A percentile compares a stretch with the other conserved stretches of the same genome.
These are phyloP conservation scores for Seriola quinqueradiata DNA, from an alignment of 2,113 vertebrate species.

Conservation along the genomic window DNA sequence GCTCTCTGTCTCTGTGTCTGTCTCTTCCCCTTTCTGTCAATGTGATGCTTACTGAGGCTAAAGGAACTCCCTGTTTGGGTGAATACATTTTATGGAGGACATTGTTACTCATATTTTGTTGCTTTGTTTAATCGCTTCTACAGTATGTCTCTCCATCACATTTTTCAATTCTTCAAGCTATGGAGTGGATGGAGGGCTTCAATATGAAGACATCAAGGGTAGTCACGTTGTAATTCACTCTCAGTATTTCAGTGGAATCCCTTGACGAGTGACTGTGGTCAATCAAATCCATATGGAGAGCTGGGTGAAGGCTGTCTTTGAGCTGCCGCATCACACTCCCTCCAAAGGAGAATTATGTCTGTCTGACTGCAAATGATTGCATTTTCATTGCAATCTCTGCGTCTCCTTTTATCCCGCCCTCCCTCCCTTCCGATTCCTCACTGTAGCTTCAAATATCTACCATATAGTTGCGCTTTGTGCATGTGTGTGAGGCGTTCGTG, in stretches of 20 bases:
- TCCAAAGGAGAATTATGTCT: conserved; percentile 75
- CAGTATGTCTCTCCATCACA: conserved; percentile 30
- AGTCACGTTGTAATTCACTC: conserved; percentile 66
- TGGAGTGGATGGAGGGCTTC: conserved; percentile 37
- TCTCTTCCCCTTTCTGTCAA: conserved; percentile 13
- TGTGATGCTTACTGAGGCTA: conserved; percentile 2
- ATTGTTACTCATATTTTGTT: conserved; percentile 34
- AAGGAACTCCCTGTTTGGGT: background rate
- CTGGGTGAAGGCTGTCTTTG: conserved; percentile 66
- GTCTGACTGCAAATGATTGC: conserved; percentile 78
- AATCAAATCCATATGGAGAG: conserved; percentile 76
- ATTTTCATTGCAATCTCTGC: conserved; percentile 76
- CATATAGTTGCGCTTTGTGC: conserved; percentile 51
- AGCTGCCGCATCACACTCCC: conserved; percentile 58
- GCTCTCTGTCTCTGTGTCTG: background rate
- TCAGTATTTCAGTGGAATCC: conserved; percentile 70
- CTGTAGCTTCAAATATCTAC: conserved; percentile 72
- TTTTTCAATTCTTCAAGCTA: conserved; percentile 50
- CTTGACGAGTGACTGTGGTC: conserved; percentile 73
- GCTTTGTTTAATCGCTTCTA: conserved; percentile 32
- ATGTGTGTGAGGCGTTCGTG: conserved; percentile 26
- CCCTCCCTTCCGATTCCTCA: conserved; percentile 53
- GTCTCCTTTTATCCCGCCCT: conserved; percentile 70
- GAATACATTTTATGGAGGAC: conserved; percentile 37
- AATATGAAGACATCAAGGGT: conserved; percentile 68